A percentile compares a stretch with the other conserved stretches of the same genome.
Conservation (phyloP, 2,113 vertebrate species). For the Cervus canadensis region DNA sequence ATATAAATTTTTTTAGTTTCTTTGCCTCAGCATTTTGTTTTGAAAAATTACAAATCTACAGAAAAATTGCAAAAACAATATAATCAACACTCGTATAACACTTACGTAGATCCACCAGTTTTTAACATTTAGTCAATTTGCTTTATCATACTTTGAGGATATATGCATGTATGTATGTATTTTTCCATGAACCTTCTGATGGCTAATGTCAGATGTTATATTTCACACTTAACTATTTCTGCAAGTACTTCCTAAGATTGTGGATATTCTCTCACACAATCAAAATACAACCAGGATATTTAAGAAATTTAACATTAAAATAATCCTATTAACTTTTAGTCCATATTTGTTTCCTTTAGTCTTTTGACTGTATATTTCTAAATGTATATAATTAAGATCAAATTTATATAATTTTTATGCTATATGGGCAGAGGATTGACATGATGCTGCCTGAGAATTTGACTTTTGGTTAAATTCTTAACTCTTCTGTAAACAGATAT, state of each 20-base stretch:
- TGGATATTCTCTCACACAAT: not conserved
- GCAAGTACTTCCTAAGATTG: not conserved
- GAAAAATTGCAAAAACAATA: not conserved
- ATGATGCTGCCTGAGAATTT: not conserved
- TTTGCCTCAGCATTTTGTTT: not conserved
- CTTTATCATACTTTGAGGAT: not conserved
- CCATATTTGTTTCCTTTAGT: not conserved
- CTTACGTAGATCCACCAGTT: not conserved
- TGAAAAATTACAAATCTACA: not conserved
- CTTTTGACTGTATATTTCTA: conserved; percentile 22
- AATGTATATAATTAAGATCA: not conserved
- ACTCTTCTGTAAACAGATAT: not conserved
- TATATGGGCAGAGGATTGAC: not conserved
- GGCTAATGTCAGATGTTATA: not conserved
- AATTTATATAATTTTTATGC: not conserved
- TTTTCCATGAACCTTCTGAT: not conserved
- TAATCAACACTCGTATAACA: not conserved
- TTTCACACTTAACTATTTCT: not conserved
- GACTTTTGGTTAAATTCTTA: not conserved
- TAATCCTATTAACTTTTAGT: not conserved
- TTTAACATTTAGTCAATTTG: not conserved
- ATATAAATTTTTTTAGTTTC: not conserved
- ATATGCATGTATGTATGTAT: not conserved
- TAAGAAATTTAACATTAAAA: not conserved
- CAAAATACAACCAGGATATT: not conserved